Conservation (phyloP, 2,888 invertebrate genomes). For the Dexiosoma caninum region DNA sequence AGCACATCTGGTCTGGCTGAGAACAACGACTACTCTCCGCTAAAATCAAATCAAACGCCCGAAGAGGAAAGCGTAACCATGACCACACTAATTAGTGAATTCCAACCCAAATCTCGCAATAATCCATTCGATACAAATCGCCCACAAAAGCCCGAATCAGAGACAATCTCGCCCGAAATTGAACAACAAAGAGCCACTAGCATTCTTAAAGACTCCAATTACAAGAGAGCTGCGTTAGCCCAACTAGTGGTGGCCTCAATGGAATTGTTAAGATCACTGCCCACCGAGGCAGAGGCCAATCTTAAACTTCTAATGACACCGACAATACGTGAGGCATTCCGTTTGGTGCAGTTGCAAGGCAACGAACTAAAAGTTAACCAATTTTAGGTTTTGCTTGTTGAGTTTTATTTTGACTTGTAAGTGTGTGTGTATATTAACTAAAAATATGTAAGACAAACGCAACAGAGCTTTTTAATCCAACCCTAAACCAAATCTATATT, state of each 20-base stretch:
- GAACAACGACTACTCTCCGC: conserved; percentile 68
- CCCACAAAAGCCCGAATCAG: conserved; percentile 77
- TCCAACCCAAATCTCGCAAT: conserved; percentile 76
- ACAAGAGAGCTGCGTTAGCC: conserved; percentile 89
- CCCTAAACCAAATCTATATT: conserved; percentile 36
- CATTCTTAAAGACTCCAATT: conserved; percentile 92
- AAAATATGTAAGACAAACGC: conserved; percentile 34
- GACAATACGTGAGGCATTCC: conserved; percentile 78
- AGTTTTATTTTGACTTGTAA: conserved; percentile 76
- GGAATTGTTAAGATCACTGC: conserved; percentile 84
- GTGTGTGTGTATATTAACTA: conserved; percentile 53
- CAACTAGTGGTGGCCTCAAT: conserved; percentile 91
- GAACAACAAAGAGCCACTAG: conserved; percentile 89
- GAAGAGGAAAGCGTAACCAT: conserved; percentile 77
- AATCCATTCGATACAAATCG: conserved; percentile 78
- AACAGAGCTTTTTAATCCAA: conserved; percentile 60
- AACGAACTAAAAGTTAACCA: conserved; percentile 77
- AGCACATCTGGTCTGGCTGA: conserved; percentile 66
- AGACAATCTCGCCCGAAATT: conserved; percentile 88
- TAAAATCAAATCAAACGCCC: conserved; percentile 67
- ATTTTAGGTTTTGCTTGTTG: conserved; percentile 77
- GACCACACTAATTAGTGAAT: conserved; percentile 77
- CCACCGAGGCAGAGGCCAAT: conserved; percentile 81
- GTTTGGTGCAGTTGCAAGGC: conserved; percentile 77
- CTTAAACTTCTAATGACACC: conserved; percentile 77